phyloP scores from a whole-genome alignment of 2,113 vertebrate species.

The Zosterops japonicus region DNA sequence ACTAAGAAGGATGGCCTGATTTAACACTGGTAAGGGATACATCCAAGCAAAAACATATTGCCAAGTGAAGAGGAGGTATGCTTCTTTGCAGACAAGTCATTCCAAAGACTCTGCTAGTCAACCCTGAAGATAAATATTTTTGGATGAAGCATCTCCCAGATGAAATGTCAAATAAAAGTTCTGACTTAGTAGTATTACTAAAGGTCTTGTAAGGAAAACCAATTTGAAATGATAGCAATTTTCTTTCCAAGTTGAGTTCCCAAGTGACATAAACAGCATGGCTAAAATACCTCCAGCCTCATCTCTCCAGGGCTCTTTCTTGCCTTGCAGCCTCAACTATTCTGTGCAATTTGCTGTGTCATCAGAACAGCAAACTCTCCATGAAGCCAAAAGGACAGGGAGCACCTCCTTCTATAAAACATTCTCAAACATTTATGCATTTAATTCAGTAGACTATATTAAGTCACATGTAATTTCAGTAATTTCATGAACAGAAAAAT shows the following conservation, averaged over 20 bases:
- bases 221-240: neutral
- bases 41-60: neutral
- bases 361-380: neutral
- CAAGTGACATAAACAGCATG: neutral
- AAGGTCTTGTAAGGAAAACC: neutral
- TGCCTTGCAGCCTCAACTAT: neutral
- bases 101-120: neutral
- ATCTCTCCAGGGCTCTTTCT: neutral
- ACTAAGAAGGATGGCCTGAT: neutral
- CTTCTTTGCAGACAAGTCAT: neutral
- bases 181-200: neutral
- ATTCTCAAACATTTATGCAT: neutral
- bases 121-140: neutral
- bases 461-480: neutral
- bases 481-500: neutral
- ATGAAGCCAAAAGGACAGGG: neutral
- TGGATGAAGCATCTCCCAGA: neutral
- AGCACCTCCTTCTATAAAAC: neutral
- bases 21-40: conserved; percentile 1
- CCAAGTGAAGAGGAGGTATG: neutral
- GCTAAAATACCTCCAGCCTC: neutral
- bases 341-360: neutral
- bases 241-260: neutral
- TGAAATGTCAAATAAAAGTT: neutral
- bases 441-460: neutral